Evolutionary conservation across 2,113 vertebrate genomes (phyloP), one percentile per base, ranked within the genome.

Genomic region (Rhabdomys dilectus): DNA sequence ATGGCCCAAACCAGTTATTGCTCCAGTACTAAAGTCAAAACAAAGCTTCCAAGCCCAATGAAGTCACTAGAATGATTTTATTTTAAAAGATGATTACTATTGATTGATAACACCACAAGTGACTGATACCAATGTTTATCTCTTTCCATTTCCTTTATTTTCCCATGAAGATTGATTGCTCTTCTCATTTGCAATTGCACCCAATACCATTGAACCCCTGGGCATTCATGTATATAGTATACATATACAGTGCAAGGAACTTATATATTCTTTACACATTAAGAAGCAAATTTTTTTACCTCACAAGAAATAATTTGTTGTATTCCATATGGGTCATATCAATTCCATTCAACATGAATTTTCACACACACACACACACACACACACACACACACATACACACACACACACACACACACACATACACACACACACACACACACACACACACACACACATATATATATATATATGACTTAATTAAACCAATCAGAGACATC

Each of bases 21-120:
- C 11, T 89, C 39, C 29, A 90, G 58, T 78, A 29, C 64, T 68
- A 88, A 96, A 89, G 89, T 94, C 66, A 94, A 96, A 97, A 91
- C 87, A 90, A 88, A 97, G 64, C 45, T 15, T 0, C 78, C 80
- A 95, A 94, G 29, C n/a, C 70, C 76, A 89, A 75, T 72, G 45
- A 2, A 85, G 51, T 92, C 64, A 76, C 56, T 17, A 53, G 15
- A 62, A 92, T 93, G 91, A 85, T 31, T 95, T 95, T 88, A 87
- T 91, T 88, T 88, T 22, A 9, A 39, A 92, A 94, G 80, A 73
- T 70, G 89, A 36, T 73, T 77, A n/a, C 8, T 78, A 21, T 70
- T 85, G 51, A 39, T 17, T 80, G 31, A 58, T 68, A 58, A 5
- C 36, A 75, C 13, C 48, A 10, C 26, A 80, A 42, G n/a, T 75